phyloP scores from a whole-genome alignment of 2,113 vertebrate species.

The Dasyprocta punctata region DNA sequence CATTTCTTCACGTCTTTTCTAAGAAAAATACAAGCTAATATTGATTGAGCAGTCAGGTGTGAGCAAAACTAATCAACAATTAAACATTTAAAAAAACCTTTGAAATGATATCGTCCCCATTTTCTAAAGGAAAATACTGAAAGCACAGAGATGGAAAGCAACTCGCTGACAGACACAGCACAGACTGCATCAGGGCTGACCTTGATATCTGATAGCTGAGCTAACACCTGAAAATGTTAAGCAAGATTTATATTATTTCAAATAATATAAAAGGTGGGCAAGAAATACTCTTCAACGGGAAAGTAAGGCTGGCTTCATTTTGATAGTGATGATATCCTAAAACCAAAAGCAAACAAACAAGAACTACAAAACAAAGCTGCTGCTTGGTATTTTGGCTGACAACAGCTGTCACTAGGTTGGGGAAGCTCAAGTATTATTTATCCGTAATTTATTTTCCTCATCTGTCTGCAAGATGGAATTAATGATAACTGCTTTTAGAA shows the following conservation, averaged over 20 bases:
- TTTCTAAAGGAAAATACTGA: background rate
- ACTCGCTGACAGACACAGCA: background rate
- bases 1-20: background rate
- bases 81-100: background rate
- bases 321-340: background rate
- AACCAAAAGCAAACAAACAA: background rate
- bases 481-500: background rate
- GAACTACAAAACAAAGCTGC: background rate
- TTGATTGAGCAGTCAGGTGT: background rate
- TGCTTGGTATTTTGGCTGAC: background rate
- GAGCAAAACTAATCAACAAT: background rate
- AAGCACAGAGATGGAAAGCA: background rate
- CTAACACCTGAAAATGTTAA: background rate
- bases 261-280: background rate
- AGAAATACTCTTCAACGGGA: background rate
- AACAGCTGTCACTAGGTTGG: background rate
- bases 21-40: background rate
- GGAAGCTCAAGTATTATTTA: background rate
- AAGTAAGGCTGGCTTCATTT: constrained; percentile 4
- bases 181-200: background rate
- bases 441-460: background rate
- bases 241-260: background rate
- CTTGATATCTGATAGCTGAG: background rate
- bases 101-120: background rate
- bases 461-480: background rate